Conservation (phyloP, 2,113 vertebrate genomes). For the Heloderma charlesbogerti region DNA sequence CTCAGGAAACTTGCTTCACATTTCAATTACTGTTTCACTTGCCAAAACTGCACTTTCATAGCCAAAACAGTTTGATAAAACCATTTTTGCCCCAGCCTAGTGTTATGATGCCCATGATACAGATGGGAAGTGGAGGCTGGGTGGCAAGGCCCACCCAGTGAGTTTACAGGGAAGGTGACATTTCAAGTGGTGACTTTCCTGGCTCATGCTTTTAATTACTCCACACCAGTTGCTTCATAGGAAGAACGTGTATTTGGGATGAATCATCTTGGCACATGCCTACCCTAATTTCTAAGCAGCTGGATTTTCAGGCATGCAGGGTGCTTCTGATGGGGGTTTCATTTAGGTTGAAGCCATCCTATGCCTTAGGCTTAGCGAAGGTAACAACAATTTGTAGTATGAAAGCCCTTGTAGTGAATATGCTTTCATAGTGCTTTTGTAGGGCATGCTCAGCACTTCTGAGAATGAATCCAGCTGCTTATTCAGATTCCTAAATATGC, state of each 20-base stretch:
- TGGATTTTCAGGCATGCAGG: background rate
- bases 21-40: background rate
- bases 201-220: background rate
- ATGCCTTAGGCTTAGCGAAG: background rate
- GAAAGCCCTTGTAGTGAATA: background rate
- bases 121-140: background rate
- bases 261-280: background rate
- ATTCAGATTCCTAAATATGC: conserved; percentile 14
- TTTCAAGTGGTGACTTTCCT: background rate
- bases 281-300: background rate
- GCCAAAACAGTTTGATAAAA: background rate
- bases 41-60: background rate
- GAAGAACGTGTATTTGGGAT: too few relatives aligned
- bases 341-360: background rate
- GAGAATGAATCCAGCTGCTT: conserved; percentile 15
- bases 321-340: too few relatives aligned
- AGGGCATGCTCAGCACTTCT: background rate
- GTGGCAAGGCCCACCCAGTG: background rate
- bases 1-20: background rate
- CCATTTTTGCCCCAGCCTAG: background rate
- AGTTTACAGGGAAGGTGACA: background rate
- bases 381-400: background rate
- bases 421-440: background rate
- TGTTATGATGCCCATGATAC: background rate
- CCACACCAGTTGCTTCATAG: background rate